Base-by-base conservation (phyloP, 2,888 invertebrate species). In the Auanema sp. region DNA sequence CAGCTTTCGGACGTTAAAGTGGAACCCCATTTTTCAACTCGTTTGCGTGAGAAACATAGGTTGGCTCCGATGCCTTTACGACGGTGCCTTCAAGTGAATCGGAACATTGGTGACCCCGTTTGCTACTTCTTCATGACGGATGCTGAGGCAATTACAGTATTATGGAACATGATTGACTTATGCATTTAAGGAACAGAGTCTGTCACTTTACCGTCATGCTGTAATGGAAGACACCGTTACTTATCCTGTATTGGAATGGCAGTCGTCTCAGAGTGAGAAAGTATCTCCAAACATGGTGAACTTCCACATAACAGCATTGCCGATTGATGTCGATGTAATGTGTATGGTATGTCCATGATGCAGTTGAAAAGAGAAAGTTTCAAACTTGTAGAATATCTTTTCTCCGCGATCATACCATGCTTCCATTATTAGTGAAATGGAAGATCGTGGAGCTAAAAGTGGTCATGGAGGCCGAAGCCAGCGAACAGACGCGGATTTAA, bases 281-380 rank as follows among this genome's bases (percentile, higher is more conserved):
- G 59, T 64, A 21, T 50, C 66, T 40, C 63, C 65, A 53, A 66
- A 63, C 12, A 63, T 66, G 16, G 68, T 55, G 8, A 23, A 71
- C 1, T 57, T 69, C 8, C 69, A 69, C 47, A 65, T 65, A 4
- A 68, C 69, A 18, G 73, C 71, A 25, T 53, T 76, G 18, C 76
- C 76, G 1, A 62, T 69, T 0, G 76, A 76, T 52, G 59, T 76
- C 18, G 72, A 74, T 33, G 62, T 76, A 6, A 68, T 74, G 57
- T 74, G 74, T 58, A 64, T 62, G 50, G 71, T 71, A 42, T 42
- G 60, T 43, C 44, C 6, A 6, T 55, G 8, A n/a, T 8, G 12
- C 16, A 55, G 18, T 8, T 1, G 2, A 24, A 52, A 52, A 47
- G 47, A 8, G 6, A 18, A 47, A 5, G 21, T 18, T 16, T 47